phyloP scores from a whole-genome alignment of 2,113 vertebrate species.

The Corydoras maculifer region DNA sequence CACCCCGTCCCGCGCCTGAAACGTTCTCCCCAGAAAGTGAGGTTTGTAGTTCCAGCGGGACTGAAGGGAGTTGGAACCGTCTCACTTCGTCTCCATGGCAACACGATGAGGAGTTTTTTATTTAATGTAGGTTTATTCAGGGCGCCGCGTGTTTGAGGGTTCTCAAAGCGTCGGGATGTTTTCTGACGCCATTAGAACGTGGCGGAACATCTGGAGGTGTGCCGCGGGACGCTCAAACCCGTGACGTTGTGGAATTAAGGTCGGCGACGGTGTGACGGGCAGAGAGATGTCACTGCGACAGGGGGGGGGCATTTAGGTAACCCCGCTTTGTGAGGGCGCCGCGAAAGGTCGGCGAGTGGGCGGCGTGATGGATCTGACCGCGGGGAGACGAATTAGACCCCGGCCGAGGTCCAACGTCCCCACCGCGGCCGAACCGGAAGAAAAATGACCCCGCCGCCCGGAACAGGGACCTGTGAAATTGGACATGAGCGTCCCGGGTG shows the following conservation, averaged over 20 bases:
- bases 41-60: not conserved
- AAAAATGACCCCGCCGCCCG: conserved; percentile 25
- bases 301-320: not conserved
- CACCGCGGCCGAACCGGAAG: conserved; percentile 12
- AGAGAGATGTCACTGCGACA: not conserved
- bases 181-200: too few species aligned
- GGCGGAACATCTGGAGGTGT: too few species aligned
- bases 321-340: conserved; percentile 17
- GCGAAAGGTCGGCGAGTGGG: conserved; percentile 21
- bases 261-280: not conserved
- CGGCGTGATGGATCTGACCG: conserved; percentile 19
- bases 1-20: too few species aligned
- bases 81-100: too few species aligned
- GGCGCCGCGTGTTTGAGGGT: too few species aligned
- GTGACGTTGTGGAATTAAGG: too few species aligned
- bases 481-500: conserved; percentile 23
- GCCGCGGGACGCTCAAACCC: too few species aligned
- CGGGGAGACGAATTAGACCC: conserved; percentile 31
- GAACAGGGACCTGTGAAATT: conserved; percentile 37
- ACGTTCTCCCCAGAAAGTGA: too few species aligned
- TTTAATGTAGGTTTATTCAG: too few species aligned
- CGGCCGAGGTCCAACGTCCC: not conserved
- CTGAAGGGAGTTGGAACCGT: not conserved
- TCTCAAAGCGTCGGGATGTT: too few species aligned
- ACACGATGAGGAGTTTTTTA: too few species aligned